Evolutionary conservation across 2,797 vertebrate genomes (phyloP).

Genomic region (Schizopygopsis malacanthus): DNA sequence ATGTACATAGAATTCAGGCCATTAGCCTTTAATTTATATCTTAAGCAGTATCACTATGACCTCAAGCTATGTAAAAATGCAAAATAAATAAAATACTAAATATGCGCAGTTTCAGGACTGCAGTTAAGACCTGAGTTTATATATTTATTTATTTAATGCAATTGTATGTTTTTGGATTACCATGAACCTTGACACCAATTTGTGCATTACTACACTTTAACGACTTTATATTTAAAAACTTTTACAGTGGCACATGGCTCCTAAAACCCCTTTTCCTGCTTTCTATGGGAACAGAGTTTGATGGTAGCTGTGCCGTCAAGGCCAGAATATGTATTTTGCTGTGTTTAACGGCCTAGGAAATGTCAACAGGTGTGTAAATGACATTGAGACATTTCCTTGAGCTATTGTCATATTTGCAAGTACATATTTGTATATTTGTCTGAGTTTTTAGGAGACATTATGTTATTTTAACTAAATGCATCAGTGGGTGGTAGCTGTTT

Average conservation of each 20-base stretch:
- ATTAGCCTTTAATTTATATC: neutral
- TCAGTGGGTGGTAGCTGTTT: neutral
- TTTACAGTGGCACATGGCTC: neutral
- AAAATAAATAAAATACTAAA: neutral
- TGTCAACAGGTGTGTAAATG: conserved; percentile 15
- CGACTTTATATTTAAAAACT: neutral
- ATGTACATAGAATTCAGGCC: no score
- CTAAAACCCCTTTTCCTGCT: neutral
- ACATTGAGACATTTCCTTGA: neutral
- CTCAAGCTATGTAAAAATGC: neutral
- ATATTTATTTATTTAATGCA: neutral
- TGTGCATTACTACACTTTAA: neutral
- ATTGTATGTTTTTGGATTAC: neutral
- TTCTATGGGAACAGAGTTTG: conserved; percentile 17
- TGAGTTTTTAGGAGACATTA: neutral
- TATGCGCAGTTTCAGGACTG: neutral
- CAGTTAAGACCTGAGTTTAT: neutral
- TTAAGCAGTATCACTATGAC: neutral
- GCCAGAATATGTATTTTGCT: neutral
- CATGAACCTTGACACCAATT: neutral
- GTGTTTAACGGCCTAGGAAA: conserved; percentile 1
- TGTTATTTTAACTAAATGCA: conserved; percentile 2
- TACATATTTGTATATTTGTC: neutral
- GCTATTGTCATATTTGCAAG: conserved; percentile 16
- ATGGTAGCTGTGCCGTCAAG: neutral